phyloP scores from a whole-genome alignment of 2,888 invertebrate species.

The Cacoxenus indagator region DNA sequence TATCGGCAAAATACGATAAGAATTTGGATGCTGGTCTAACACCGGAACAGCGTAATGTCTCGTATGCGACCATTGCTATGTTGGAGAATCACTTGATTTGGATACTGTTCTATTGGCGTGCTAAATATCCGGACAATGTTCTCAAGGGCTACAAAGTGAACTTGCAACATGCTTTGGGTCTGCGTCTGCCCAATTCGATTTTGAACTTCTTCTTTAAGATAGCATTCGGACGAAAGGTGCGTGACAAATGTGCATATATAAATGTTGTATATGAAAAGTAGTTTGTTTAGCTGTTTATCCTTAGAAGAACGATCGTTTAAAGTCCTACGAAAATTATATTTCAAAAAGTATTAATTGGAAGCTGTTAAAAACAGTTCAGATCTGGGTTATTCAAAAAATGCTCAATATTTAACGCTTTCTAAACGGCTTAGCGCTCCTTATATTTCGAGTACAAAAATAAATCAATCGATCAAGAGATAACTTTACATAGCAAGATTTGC shows the following conservation, averaged over 20 bases:
- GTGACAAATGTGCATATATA: neutral
- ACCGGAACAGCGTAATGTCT: conserved; percentile 87
- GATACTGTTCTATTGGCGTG: conserved; percentile 93
- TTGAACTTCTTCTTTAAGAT: conserved; percentile 93
- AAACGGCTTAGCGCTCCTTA: no score
- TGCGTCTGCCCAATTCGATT: conserved; percentile 87
- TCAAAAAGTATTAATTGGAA: no score
- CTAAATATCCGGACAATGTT: conserved; percentile 90
- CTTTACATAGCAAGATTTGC: no score
- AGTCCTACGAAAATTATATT: no score
- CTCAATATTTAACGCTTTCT: no score
- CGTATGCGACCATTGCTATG: conserved; percentile 95
- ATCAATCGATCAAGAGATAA: no score
- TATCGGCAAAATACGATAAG: conserved; percentile 85
- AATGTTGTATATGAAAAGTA: neutral
- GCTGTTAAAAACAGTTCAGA: no score
- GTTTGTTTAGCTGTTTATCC: neutral
- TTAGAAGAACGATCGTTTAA: no score
- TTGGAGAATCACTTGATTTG: conserved; percentile 94
- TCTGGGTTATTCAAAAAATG: no score
- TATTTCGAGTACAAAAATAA: no score
- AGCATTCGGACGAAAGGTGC: conserved; percentile 86
- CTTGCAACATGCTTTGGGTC: conserved; percentile 88
- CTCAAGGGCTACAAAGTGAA: conserved; percentile 93
- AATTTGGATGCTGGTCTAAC: conserved; percentile 87